Conservation (phyloP, 2,113 vertebrate species). For the Cebus imitator region DNA sequence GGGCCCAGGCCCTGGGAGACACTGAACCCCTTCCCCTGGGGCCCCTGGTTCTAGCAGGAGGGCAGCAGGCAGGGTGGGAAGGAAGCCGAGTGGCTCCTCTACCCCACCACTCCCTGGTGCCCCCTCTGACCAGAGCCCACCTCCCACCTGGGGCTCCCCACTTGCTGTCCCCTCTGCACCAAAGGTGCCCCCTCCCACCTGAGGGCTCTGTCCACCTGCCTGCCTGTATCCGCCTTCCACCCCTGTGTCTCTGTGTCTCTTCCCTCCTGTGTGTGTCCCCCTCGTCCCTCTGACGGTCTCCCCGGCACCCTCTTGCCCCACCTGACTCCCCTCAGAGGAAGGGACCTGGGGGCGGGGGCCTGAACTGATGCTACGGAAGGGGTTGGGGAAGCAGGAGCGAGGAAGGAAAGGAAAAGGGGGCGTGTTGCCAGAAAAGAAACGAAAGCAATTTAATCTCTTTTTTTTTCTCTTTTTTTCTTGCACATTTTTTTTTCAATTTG, state of each 20-base stretch:
- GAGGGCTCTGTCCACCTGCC: neutral
- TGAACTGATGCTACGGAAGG: neutral
- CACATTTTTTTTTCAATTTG: slow-evolving; percentile 90
- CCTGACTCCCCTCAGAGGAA: neutral
- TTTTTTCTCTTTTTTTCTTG: slow-evolving; percentile 95
- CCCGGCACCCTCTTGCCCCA: neutral
- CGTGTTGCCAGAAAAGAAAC: slow-evolving; percentile 76
- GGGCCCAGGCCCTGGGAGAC: neutral
- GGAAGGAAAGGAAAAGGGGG: slow-evolving; percentile 75
- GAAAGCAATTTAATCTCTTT: slow-evolving; percentile 94
- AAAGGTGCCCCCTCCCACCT: neutral
- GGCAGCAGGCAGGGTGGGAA: slow-evolving; percentile 4
- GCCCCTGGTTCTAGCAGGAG: neutral
- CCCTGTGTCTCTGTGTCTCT: slow-evolving; percentile 21
- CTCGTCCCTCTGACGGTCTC: slow-evolving; percentile 63
- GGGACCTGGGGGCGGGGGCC: slow-evolving; percentile 71
- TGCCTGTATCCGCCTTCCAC: neutral
- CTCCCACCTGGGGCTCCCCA: slow-evolving; percentile 28
- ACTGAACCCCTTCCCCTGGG: neutral
- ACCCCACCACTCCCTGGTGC: neutral
- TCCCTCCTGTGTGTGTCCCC: slow-evolving; percentile 38
- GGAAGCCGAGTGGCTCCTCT: neutral
- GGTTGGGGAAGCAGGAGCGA: slow-evolving; percentile 70
- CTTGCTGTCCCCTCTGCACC: neutral
- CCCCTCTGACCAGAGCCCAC: neutral